A percentile compares a stretch with the other conserved stretches of the same genome.
phyloP scores from a whole-genome alignment of 92 coral and sea anemone genomes.

The Pocillopora meandrina region DNA sequence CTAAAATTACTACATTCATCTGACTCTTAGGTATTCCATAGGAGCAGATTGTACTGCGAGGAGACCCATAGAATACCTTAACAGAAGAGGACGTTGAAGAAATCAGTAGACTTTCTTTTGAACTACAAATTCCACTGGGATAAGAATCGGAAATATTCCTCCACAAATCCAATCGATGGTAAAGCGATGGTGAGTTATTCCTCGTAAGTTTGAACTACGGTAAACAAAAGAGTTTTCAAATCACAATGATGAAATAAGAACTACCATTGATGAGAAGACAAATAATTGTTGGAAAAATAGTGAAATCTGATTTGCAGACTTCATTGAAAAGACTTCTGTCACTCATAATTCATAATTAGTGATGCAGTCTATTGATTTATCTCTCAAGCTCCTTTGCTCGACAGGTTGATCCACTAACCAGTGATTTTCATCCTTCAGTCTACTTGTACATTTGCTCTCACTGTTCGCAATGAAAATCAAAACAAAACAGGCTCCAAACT shows the following conservation, averaged over 20 bases:
- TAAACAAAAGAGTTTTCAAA: background rate
- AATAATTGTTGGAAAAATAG: background rate
- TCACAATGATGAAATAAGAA: background rate
- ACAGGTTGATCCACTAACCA: no score
- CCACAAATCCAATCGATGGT: conserved; percentile 59
- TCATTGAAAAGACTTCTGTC: no score
- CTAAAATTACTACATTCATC: no score
- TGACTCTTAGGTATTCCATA: no score
- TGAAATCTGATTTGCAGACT: no score
- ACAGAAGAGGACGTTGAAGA: conserved; percentile 48
- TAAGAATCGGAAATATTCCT: conserved; percentile 32
- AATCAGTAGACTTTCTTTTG: conserved; percentile 15
- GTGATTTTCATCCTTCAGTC: background rate
- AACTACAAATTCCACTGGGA: conserved; percentile 38
- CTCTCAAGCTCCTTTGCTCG: no score
- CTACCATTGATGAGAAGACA: background rate
- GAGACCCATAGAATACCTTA: conserved; percentile 26
- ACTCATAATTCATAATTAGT: no score
- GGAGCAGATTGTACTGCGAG: background rate
- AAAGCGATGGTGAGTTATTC: conserved; percentile 7
- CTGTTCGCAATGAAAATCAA: no score
- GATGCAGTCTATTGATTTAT: no score
- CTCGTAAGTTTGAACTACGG: background rate
- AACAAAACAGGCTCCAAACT: background rate
- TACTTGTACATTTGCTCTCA: no score